Conservation (phyloP, 2,888 invertebrate species). For the Carterocephalus palaemon region DNA sequence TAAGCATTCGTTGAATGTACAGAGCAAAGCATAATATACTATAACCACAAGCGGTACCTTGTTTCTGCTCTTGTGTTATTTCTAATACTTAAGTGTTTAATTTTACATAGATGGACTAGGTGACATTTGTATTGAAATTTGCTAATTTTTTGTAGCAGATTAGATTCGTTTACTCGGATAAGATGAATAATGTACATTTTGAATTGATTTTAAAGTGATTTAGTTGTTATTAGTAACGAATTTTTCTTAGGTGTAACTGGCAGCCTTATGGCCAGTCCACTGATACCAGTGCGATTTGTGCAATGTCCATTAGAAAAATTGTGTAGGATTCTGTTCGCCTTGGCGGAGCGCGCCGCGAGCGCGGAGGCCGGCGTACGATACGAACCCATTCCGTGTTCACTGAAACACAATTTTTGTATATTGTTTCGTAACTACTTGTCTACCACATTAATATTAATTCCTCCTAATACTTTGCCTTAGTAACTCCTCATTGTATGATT, state of each 20-base stretch:
- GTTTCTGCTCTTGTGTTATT: constrained; percentile 63
- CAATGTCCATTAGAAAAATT: constrained; percentile 62
- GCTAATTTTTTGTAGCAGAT: constrained; percentile 78
- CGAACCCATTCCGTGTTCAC: constrained; percentile 70
- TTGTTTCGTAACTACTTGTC: constrained; percentile 61
- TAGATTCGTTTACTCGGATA: constrained; percentile 75
- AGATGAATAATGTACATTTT: constrained; percentile 77
- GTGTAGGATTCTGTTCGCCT: constrained; percentile 37
- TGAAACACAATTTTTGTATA: constrained; percentile 64
- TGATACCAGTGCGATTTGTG: constrained; percentile 73
- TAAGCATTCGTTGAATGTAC: constrained; percentile 71
- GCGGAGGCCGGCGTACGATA: constrained; percentile 60
- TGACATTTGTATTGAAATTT: constrained; percentile 77
- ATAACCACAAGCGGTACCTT: constrained; percentile 65
- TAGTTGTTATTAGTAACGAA: constrained; percentile 78
- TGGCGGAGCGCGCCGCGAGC: constrained; percentile 56
- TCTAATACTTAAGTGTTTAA: constrained; percentile 76
- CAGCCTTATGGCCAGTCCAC: constrained; percentile 63
- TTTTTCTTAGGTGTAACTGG: constrained; percentile 71
- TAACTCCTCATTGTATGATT: constrained; percentile 64
- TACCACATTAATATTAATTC: constrained; percentile 59
- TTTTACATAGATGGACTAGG: constrained; percentile 75
- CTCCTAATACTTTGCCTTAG: constrained; percentile 71
- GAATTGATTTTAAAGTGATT: constrained; percentile 78
- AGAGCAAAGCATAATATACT: constrained; percentile 70